Evolutionary conservation across 2,797 vertebrate species (phyloP).

Genomic region (Myotis pilosus): DNA sequence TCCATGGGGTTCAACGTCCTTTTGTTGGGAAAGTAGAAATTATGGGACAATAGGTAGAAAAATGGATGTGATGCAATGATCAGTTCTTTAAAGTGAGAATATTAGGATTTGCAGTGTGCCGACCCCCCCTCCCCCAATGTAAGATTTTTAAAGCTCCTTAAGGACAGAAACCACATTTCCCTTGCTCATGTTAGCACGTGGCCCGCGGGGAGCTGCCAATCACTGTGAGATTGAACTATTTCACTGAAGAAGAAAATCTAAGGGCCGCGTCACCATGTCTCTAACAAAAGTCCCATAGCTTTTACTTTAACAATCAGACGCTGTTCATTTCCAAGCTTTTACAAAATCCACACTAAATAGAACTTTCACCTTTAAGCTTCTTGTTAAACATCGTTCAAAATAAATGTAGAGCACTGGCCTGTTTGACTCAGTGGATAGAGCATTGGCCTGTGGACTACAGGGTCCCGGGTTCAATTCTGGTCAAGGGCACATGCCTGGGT

Average conservation of each 20-base stretch:
- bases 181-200: not conserved
- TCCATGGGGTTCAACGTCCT: constrained; percentile 30
- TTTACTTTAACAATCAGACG: not conserved
- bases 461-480: no score
- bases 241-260: not conserved
- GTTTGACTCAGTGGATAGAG: no score
- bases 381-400: constrained; percentile 35
- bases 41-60: constrained; percentile 4
- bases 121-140: not conserved
- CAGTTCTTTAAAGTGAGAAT: not conserved
- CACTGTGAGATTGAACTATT: not conserved
- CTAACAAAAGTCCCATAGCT: not conserved
- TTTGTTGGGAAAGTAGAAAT: constrained; percentile 54
- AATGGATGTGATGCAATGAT: not conserved
- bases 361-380: constrained; percentile 35
- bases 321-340: constrained; percentile 12
- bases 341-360: not conserved
- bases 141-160: not conserved
- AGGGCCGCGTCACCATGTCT: not conserved
- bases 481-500: no score
- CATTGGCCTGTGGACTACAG: no score
- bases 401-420: not conserved
- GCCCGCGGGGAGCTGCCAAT: fast-evolving
- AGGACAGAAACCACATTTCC: not conserved
- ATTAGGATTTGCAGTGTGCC: not conserved